Evolutionary conservation across 2,888 invertebrate species (phyloP), one percentile per base, ranked within the genome.

Genomic region (Xestobium rufovillosum): DNA sequence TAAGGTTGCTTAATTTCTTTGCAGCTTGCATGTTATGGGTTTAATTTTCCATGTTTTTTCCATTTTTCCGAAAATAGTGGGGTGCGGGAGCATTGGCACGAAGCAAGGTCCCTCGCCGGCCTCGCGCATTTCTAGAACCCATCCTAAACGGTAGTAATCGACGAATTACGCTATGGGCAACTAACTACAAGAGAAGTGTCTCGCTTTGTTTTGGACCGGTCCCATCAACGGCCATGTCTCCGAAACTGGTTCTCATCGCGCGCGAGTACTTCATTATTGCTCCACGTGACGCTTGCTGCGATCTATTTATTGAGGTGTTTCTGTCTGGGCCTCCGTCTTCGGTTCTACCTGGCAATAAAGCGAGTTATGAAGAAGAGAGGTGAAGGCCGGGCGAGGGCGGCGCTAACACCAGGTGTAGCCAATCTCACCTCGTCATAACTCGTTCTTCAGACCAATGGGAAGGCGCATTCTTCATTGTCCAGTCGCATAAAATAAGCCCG

Each of bases 401-500:
- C 57, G 56, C 64, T 52, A 52, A 47, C 48, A 49, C 51, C 59
- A 59, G 61, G 62, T 62, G 57, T 49, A 63, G 57, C 66, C 65
- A 66, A 66, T 66, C 65, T 66, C 61, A 59, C 61, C 60, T 63
- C 63, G 57, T 65, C 65, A 66, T 65, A 66, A 66, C 65, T 63
- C 58, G 60, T 57, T 55, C 59, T 52, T 50, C 51, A 57, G 52
- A 53, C 65, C 65, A 65, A 65, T 65, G 56, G 57, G 53, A 49
- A 53, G 48, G 51, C 54, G 57, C 58, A 62, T 63, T 58, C 59
- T 57, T 62, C 62, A 61, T 61, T 62, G 61, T 63, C 62, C 63
- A 59, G 54, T 61, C 60, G 55, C 61, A 63, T 63, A 63, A 65
- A 63, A 57, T 57, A 61, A n/a, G 6, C 57, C 56, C 56, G 54